Conservation (phyloP, 2,113 vertebrate genomes). For the Sula dactylatra region DNA sequence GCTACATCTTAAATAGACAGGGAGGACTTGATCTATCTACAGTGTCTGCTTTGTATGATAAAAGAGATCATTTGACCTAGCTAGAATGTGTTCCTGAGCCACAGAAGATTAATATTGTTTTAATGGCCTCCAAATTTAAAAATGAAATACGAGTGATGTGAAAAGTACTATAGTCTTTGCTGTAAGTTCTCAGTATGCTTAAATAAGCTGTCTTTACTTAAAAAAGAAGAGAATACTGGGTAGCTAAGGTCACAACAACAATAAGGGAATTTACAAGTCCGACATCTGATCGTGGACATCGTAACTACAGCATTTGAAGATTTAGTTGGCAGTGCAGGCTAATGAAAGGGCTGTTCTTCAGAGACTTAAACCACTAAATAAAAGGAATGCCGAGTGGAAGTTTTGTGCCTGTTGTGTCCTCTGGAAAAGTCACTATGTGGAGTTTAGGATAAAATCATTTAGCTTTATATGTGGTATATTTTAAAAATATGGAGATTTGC, state of each 20-base stretch:
- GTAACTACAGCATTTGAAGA: neutral
- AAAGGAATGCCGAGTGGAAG: neutral
- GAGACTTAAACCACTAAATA: neutral
- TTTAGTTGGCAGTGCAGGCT: neutral
- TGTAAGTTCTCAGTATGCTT: neutral
- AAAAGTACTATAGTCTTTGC: neutral
- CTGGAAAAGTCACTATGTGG: neutral
- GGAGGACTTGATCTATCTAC: slow-evolving; percentile 1
- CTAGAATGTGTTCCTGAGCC: neutral
- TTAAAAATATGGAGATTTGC: neutral
- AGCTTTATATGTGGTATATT: neutral
- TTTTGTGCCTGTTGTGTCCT: neutral
- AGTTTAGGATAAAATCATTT: neutral
- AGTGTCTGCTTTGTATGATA: slow-evolving; percentile 36
- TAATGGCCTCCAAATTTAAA: slow-evolving; percentile 14
- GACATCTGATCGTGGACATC: neutral
- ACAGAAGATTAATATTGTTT: neutral
- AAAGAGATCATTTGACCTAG: slow-evolving; percentile 34
- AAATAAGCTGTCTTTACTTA: neutral
- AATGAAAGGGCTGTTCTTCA: neutral
- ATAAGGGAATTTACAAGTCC: neutral
- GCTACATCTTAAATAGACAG: slow-evolving; percentile 38
- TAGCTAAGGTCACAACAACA: neutral
- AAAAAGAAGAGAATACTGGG: neutral
- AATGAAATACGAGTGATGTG: neutral